Conservation (phyloP, 1,140 invertebrate genomes). For the Zaprionus camerounensis region DNA sequence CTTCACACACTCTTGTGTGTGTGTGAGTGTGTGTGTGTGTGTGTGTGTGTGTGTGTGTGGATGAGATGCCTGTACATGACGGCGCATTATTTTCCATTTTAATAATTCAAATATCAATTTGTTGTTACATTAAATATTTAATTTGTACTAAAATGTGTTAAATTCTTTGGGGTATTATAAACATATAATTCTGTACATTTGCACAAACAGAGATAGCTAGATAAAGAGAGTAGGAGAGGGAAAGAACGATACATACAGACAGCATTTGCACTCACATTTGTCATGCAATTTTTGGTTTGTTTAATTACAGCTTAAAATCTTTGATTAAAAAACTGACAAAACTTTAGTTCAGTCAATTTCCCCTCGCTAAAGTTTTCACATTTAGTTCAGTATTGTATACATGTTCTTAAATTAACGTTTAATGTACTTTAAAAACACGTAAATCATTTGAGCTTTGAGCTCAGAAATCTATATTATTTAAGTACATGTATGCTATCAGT, state of each 20-base stretch:
- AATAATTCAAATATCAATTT: conserved; percentile 83
- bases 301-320: conserved; percentile 81
- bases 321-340: conserved; percentile 67
- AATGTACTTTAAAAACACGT: background rate
- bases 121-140: conserved; percentile 82
- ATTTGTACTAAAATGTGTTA: conserved; percentile 83
- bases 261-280: conserved; percentile 39
- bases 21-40: conserved; percentile 1
- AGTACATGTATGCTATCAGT: background rate
- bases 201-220: conserved; percentile 11
- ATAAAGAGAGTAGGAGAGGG: background rate
- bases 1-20: conserved; percentile 39
- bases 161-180: conserved; percentile 79
- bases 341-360: background rate
- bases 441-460: conserved; percentile 2
- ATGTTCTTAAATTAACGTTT: background rate
- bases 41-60: background rate
- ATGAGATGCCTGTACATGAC: conserved; percentile 58
- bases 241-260: conserved; percentile 3
- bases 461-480: background rate
- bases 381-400: too few species aligned
- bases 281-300: conserved; percentile 72
- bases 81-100: conserved; percentile 79
- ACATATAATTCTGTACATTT: conserved; percentile 28
- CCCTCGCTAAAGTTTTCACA: background rate